These are phyloP conservation scores for Drosophila punjabiensis DNA, from an alignment of 1,140 invertebrate genomes.

Conservation along the genomic window DNA sequence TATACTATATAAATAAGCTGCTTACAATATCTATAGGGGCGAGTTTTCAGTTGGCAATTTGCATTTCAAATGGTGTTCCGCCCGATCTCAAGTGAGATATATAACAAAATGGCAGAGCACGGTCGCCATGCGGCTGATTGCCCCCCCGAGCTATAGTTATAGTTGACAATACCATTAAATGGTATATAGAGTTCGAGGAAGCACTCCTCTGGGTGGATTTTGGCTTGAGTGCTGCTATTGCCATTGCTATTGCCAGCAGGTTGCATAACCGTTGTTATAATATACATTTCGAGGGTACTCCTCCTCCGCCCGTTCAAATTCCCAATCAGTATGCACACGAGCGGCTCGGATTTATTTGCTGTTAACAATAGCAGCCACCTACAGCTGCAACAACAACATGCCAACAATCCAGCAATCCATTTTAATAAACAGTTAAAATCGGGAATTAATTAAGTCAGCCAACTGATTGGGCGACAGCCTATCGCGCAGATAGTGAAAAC, in stretches of 20 bases:
- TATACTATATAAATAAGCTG: constrained; percentile 12
- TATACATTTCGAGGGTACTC: constrained; percentile 25
- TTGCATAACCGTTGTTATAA: constrained; percentile 63
- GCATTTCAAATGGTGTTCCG: constrained; percentile 63
- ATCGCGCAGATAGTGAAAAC: constrained; percentile 75
- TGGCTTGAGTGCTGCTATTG: background rate
- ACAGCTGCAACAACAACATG: constrained; percentile 6
- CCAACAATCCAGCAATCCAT: constrained; percentile 29
- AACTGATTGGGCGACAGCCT: constrained; percentile 68
- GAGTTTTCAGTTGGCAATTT: constrained; percentile 51
- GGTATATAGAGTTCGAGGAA: constrained; percentile 32
- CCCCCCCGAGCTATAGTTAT: constrained; percentile 25
- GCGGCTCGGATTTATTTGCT: constrained; percentile 63
- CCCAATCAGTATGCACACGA: constrained; percentile 70
- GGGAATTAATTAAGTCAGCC: constrained; percentile 73
- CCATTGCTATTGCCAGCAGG: constrained; percentile 9
- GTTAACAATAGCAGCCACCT: constrained; percentile 58
- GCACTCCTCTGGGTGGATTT: constrained; percentile 7
- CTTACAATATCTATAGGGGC: constrained; percentile 48
- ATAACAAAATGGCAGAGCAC: constrained; percentile 48
- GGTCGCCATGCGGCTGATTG: constrained; percentile 34
- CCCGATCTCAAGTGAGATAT: constrained; percentile 59
- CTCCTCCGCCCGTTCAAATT: constrained; percentile 6
- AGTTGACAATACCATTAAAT: constrained; percentile 53
- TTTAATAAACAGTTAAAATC: constrained; percentile 82